Evolutionary conservation across 2,113 vertebrate genomes (phyloP).

Genomic region (Nothocercus julius): DNA sequence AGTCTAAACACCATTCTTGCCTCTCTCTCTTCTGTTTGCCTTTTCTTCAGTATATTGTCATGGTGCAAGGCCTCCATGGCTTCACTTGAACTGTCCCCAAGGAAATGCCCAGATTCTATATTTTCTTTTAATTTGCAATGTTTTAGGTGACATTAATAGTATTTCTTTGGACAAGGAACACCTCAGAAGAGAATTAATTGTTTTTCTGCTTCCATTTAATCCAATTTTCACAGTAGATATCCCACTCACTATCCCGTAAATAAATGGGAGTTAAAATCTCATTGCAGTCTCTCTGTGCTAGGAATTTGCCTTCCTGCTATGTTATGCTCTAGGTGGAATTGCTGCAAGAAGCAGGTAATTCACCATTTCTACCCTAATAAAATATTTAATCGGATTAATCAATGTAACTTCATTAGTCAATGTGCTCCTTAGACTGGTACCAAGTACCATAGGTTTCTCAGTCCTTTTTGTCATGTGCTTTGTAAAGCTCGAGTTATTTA

Average conservation of each 20-base stretch:
- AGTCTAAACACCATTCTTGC: fast-evolving
- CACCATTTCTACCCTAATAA: background rate
- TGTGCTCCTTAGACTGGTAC: background rate
- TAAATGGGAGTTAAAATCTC: background rate
- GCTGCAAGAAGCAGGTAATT: background rate
- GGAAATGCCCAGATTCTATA: background rate
- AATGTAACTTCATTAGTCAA: background rate
- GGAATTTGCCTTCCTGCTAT: background rate
- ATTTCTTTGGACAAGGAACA: background rate
- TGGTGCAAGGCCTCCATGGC: background rate
- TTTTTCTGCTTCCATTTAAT: background rate
- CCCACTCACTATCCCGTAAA: background rate
- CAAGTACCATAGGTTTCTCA: background rate
- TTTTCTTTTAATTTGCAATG: background rate
- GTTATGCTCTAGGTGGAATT: background rate
- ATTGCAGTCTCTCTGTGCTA: background rate
- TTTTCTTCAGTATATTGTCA: background rate
- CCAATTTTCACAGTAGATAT: background rate
- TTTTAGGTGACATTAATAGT: background rate
- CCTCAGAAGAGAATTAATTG: background rate
- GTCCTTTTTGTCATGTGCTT: background rate
- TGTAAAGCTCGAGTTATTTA: background rate
- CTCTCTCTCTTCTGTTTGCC: background rate
- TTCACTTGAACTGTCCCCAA: background rate
- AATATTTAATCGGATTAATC: conserved; percentile 51